These are phyloP conservation scores for Platorchestia sp. DNA, from an alignment of 1,140 invertebrate species.

Conservation along the genomic window DNA sequence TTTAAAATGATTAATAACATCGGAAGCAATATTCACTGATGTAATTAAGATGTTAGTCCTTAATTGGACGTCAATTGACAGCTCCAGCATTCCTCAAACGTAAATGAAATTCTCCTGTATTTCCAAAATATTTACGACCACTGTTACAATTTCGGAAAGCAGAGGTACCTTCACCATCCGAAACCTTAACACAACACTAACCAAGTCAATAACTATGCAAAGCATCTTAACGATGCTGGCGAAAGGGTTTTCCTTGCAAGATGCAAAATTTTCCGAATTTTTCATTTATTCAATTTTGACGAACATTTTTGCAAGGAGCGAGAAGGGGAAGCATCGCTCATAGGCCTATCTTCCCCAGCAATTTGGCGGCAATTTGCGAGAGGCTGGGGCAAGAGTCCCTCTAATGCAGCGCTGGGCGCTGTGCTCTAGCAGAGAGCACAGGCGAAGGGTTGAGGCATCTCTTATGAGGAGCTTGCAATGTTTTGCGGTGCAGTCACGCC, in stretches of 20 bases:
- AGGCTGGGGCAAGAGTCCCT: neutral
- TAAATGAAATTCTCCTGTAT: no score
- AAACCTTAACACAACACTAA: neutral
- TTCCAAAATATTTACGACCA: no score
- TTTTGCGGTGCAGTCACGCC: no score
- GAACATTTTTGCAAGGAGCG: neutral
- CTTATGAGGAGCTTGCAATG: no score
- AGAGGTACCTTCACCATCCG: neutral
- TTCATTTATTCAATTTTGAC: neutral
- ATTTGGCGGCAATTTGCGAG: neutral
- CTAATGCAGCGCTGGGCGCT: neutral
- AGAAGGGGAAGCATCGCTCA: neutral
- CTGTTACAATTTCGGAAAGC: no score
- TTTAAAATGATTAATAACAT: no score
- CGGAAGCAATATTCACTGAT: no score
- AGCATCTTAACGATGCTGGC: neutral
- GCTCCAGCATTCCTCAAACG: neutral
- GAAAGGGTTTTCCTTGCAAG: neutral
- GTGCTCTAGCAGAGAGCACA: no score
- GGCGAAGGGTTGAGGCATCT: no score
- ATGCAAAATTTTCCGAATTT: neutral
- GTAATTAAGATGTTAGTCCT: no score
- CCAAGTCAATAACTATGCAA: neutral
- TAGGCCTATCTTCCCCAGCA: neutral
- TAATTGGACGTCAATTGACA: no score